phyloP scores from a whole-genome alignment of 2,888 invertebrate species.

The Drosophila falleni region DNA sequence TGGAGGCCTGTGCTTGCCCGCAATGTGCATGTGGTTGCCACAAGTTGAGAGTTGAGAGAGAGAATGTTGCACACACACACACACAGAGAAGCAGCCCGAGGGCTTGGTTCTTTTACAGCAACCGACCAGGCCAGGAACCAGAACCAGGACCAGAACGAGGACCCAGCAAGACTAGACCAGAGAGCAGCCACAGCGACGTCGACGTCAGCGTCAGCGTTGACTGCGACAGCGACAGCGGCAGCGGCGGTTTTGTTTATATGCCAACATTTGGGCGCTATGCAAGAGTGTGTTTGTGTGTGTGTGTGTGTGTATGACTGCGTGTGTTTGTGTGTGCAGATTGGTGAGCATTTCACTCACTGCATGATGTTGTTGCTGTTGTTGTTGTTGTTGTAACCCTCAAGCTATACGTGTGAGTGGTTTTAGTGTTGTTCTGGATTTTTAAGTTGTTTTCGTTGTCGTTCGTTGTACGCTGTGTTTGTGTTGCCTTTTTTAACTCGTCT shows the following conservation, averaged over 20 bases:
- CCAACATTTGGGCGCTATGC: slow-evolving; percentile 62
- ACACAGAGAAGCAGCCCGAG: slow-evolving; percentile 39
- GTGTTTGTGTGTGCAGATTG: slow-evolving; percentile 16
- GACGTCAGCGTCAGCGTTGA: slow-evolving; percentile 8
- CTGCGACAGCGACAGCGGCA: slow-evolving; percentile 26
- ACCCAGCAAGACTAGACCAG: slow-evolving; percentile 5
- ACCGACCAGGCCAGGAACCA: slow-evolving; percentile 28
- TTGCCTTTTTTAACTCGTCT: slow-evolving; percentile 60
- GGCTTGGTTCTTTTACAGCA: slow-evolving; percentile 54
- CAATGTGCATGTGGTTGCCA: slow-evolving; percentile 66
- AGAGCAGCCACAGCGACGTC: slow-evolving; percentile 21
- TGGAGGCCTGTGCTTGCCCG: slow-evolving; percentile 36
- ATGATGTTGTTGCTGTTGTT: slow-evolving; percentile 36
- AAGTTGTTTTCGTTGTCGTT: slow-evolving; percentile 79
- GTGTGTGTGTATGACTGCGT: neutral
- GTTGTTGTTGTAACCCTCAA: slow-evolving; percentile 63
- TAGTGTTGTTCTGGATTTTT: slow-evolving; percentile 81
- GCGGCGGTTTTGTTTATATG: slow-evolving; percentile 71
- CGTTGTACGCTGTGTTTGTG: slow-evolving; percentile 56
- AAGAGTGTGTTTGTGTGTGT: slow-evolving; percentile 32
- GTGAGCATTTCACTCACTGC: slow-evolving; percentile 34
- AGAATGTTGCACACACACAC: slow-evolving; percentile 5
- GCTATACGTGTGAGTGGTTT: slow-evolving; percentile 77
- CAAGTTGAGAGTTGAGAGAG: slow-evolving; percentile 26
- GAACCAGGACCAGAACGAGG: slow-evolving; percentile 14